Conservation (phyloP, 2,888 invertebrate genomes). For the Frankliniella intonsa region DNA sequence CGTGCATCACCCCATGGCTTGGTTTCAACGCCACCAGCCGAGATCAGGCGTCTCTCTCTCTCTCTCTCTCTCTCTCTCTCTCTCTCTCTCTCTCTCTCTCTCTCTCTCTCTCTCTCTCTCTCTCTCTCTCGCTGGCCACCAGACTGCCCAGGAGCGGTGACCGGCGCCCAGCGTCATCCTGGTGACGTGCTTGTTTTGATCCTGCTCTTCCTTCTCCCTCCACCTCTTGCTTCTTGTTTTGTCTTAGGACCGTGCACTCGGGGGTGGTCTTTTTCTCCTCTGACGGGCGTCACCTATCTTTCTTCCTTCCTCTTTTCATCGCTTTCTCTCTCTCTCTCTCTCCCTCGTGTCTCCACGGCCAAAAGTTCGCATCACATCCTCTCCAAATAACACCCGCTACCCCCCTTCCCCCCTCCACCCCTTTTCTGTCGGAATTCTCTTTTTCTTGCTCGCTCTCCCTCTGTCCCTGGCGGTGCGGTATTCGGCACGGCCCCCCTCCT, state of each 20-base stretch:
- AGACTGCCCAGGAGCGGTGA: too few species aligned
- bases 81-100: too few species aligned
- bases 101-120: too few species aligned
- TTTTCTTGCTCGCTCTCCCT: not conserved
- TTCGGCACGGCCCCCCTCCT: too few species aligned
- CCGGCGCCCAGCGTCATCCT: not conserved
- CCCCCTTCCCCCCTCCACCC: not conserved
- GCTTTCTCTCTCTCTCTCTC: not conserved
- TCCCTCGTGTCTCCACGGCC: not conserved
- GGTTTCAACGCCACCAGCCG: not conserved
- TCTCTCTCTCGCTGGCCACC: too few species aligned
- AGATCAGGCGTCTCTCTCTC: not conserved
- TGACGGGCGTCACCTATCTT: too few species aligned
- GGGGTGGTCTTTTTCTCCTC: not conserved
- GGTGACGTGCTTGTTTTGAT: constrained; percentile 15
- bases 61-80: too few species aligned
- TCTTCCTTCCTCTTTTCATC: not conserved
- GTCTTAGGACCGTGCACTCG: not conserved
- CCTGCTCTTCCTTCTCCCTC: not conserved
- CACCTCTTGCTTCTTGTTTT: not conserved
- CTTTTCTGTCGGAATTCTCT: not conserved
- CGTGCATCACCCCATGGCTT: too few species aligned
- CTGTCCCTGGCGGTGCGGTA: not conserved
- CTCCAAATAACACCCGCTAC: not conserved
- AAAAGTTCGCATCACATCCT: too few species aligned